Conservation (phyloP, 2,888 invertebrate species). For the Liodrosophila aerea region DNA sequence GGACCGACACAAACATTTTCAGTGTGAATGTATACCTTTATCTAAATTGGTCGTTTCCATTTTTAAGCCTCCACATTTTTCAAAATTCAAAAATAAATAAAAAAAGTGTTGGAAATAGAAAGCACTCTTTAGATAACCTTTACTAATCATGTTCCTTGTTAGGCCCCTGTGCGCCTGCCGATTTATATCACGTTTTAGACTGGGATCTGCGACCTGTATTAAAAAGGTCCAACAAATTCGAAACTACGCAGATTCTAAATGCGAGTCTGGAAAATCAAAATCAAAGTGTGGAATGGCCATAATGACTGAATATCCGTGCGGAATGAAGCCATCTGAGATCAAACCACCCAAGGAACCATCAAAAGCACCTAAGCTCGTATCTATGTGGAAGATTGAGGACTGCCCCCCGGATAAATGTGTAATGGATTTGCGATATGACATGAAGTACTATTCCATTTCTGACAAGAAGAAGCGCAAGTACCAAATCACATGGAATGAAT, state of each 20-base stretch:
- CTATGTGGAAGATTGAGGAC: slow-evolving; percentile 40
- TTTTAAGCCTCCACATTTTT: neutral
- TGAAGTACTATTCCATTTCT: slow-evolving; percentile 50
- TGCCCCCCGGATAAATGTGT: slow-evolving; percentile 24
- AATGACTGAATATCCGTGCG: slow-evolving; percentile 25
- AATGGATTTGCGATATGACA: slow-evolving; percentile 53
- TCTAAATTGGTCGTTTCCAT: neutral
- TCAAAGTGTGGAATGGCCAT: slow-evolving; percentile 19
- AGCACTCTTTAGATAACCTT: too few species aligned
- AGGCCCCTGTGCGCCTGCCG: neutral
- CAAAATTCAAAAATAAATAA: slow-evolving; percentile 9
- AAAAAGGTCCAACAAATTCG: slow-evolving; percentile 7
- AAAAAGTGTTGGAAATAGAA: too few species aligned
- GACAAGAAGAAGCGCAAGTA: slow-evolving; percentile 55
- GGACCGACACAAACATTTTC: too few species aligned
- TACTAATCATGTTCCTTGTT: too few species aligned
- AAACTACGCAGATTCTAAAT: slow-evolving; percentile 9
- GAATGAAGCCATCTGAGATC: neutral
- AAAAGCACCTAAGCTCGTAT: slow-evolving; percentile 1
- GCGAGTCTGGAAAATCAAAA: slow-evolving; percentile 31
- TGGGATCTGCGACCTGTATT: neutral
- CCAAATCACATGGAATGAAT: slow-evolving; percentile 69
- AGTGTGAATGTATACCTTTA: too few species aligned
- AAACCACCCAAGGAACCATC: neutral
- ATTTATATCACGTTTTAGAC: neutral